Evolutionary conservation across 1,140 invertebrate species (phyloP).

Genomic region (Gonioctena quinquepunctata): DNA sequence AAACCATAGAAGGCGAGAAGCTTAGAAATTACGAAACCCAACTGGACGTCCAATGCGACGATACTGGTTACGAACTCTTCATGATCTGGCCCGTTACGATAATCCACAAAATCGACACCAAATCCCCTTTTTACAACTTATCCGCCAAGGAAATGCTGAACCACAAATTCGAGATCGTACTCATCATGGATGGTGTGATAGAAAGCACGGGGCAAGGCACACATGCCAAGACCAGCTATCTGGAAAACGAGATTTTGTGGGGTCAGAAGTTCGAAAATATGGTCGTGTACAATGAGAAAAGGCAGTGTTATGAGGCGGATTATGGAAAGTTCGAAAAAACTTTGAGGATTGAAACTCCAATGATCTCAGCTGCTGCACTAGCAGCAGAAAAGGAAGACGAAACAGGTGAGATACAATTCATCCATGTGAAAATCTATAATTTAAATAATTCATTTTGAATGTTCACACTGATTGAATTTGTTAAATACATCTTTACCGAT

Average conservation of each 20-base stretch:
- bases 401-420: neutral
- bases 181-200: slow-evolving; percentile 88
- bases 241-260: slow-evolving; percentile 93
- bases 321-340: slow-evolving; percentile 84
- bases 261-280: slow-evolving; percentile 89
- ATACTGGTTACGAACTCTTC: slow-evolving; percentile 81
- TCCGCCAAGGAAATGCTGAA: slow-evolving; percentile 84
- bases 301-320: slow-evolving; percentile 92
- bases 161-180: slow-evolving; percentile 64
- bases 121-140: slow-evolving; percentile 84
- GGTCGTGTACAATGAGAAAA: slow-evolving; percentile 89
- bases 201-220: slow-evolving; percentile 51
- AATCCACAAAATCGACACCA: slow-evolving; percentile 77
- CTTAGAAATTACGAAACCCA: slow-evolving; percentile 79
- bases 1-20: slow-evolving; percentile 87
- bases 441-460: neutral
- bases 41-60: slow-evolving; percentile 65
- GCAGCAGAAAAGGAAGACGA: neutral
- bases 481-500: neutral
- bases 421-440: neutral
- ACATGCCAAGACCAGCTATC: slow-evolving; percentile 87
- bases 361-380: slow-evolving; percentile 73
- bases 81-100: slow-evolving; percentile 94
- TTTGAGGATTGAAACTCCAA: slow-evolving; percentile 79
- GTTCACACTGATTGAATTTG: neutral